phyloP scores from a whole-genome alignment of 2,113 vertebrate genomes.

The Pavo muticus region DNA sequence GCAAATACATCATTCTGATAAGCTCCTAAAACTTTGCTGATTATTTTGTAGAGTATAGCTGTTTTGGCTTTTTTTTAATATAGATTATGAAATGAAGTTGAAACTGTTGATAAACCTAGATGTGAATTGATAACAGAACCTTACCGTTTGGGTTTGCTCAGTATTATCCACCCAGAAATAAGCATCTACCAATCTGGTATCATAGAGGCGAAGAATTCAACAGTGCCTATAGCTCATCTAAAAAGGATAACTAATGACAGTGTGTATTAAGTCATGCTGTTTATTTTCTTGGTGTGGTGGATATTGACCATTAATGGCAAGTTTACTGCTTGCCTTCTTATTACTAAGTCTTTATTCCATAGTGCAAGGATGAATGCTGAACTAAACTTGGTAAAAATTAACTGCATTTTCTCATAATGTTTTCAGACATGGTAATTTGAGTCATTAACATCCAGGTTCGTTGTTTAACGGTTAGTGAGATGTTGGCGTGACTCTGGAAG shows the following conservation, averaged over 20 bases:
- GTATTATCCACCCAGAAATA: background rate
- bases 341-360: background rate
- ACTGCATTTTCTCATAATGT: background rate
- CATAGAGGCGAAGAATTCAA: background rate
- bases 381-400: background rate
- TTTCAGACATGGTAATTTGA: background rate
- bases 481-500: background rate
- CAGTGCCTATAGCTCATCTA: background rate
- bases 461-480: background rate
- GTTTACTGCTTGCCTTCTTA: background rate
- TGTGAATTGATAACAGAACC: background rate
- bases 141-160: background rate
- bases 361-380: background rate
- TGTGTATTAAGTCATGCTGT: background rate
- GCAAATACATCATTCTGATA: background rate
- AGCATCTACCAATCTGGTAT: background rate
- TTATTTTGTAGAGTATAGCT: background rate
- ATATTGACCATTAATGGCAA: background rate
- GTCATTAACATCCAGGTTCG: background rate
- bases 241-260: background rate
- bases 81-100: background rate
- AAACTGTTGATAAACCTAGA: background rate
- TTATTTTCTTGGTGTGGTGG: background rate
- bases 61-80: background rate
- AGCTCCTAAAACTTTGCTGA: background rate